These are phyloP conservation scores for Bothrops jararaca DNA, from an alignment of 2,113 vertebrate genomes.

Conservation along the genomic window DNA sequence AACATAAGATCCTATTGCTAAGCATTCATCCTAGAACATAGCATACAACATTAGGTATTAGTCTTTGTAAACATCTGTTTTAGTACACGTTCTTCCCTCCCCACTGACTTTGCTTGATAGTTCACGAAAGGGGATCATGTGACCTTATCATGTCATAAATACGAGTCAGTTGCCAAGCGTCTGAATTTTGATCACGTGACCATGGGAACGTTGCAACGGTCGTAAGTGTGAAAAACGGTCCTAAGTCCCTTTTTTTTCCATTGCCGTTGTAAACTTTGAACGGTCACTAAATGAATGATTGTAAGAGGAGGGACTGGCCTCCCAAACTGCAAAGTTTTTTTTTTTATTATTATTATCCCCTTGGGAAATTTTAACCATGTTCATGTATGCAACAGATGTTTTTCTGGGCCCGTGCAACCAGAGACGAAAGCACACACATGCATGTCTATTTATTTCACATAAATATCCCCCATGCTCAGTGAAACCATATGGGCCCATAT, in stretches of 20 bases:
- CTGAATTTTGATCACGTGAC: neutral
- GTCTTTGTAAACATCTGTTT: too few relatives aligned
- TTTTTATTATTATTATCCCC: neutral
- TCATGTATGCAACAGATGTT: constrained; percentile 27
- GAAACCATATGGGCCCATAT: neutral
- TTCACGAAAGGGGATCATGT: neutral
- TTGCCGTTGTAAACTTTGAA: neutral
- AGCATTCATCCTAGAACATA: too few relatives aligned
- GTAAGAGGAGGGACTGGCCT: neutral
- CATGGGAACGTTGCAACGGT: too few relatives aligned
- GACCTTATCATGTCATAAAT: neutral
- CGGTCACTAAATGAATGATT: neutral
- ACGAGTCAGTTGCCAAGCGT: neutral
- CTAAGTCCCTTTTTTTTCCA: too few relatives aligned
- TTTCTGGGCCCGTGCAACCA: neutral
- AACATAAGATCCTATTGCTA: too few relatives aligned
- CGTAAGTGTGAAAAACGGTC: too few relatives aligned
- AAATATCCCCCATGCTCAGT: neutral
- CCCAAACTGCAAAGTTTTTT: neutral
- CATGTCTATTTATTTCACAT: neutral
- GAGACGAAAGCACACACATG: constrained; percentile 7
- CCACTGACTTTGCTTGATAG: too few relatives aligned
- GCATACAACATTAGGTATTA: too few relatives aligned
- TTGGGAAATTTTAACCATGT: neutral
- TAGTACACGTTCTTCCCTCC: too few relatives aligned